phyloP scores from a whole-genome alignment of 2,113 vertebrate genomes.

The Sander vitreus region DNA sequence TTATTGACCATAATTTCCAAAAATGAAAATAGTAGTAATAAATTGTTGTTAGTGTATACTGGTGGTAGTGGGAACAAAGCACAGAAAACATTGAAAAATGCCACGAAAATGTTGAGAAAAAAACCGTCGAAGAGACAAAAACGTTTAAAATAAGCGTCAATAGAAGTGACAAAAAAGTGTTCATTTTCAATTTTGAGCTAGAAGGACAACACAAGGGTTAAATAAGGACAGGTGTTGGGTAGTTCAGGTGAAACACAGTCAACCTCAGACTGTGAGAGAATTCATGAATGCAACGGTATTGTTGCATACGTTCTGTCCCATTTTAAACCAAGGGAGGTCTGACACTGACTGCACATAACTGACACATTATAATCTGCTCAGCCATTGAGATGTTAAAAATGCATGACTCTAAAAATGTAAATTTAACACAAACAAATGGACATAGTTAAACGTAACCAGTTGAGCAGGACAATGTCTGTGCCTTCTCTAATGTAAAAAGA shows the following conservation, averaged over 20 bases:
- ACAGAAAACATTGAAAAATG: too few species aligned
- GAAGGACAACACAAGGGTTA: too few species aligned
- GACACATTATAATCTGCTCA: not conserved
- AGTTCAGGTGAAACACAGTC: not conserved
- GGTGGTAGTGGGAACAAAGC: too few species aligned
- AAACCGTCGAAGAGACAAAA: too few species aligned
- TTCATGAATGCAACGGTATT: constrained; percentile 1
- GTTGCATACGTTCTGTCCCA: not conserved
- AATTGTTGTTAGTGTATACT: too few species aligned
- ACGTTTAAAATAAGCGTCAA: too few species aligned
- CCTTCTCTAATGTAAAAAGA: not conserved
- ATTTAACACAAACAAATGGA: not conserved
- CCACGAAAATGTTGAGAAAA: too few species aligned
- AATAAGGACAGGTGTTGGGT: not conserved
- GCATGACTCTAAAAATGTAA: constrained; percentile 3
- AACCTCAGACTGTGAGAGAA: not conserved
- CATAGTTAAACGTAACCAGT: not conserved
- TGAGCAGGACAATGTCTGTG: not conserved
- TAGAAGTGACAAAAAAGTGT: too few species aligned
- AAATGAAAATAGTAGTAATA: too few species aligned
- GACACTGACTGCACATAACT: not conserved
- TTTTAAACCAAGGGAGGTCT: not conserved
- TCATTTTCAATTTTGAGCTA: too few species aligned
- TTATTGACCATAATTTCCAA: too few species aligned
- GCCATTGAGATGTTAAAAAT: not conserved